A percentile compares a stretch with the other conserved stretches of the same genome.
phyloP scores from a whole-genome alignment of 2,888 invertebrate genomes.

The Acronicta aceris region DNA sequence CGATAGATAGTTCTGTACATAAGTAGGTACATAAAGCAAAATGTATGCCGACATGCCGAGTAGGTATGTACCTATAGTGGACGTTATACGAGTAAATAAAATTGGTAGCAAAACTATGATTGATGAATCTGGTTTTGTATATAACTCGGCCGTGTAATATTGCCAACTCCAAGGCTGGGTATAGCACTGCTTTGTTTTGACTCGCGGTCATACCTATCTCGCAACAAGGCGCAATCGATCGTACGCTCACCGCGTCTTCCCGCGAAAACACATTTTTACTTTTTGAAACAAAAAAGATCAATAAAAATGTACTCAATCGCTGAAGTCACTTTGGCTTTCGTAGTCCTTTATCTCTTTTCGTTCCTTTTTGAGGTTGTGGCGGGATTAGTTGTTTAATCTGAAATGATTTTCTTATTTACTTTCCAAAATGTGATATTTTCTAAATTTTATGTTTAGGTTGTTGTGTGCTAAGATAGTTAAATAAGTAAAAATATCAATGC shows the following conservation, averaged over 20 bases:
- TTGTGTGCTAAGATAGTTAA: conserved; percentile 56
- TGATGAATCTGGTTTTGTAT: conserved; percentile 37
- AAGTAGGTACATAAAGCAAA: no score
- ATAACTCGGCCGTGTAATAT: conserved; percentile 63
- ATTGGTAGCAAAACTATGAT: conserved; percentile 23
- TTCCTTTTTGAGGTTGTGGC: conserved; percentile 85
- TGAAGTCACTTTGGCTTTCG: conserved; percentile 84
- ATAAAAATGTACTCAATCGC: conserved; percentile 85
- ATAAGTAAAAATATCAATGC: conserved; percentile 79
- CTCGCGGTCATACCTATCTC: conserved; percentile 72
- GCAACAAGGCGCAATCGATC: conserved; percentile 71
- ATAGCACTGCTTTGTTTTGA: conserved; percentile 68
- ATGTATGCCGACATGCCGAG: no score
- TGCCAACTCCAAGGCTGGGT: conserved; percentile 77
- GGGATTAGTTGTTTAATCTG: conserved; percentile 77
- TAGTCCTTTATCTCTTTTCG: conserved; percentile 84
- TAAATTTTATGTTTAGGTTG: conserved; percentile 51
- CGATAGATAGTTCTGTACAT: no score
- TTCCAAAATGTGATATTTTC: conserved; percentile 82
- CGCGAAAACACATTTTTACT: conserved; percentile 57
- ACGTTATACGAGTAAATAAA: conserved; percentile 44
- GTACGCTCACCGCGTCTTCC: conserved; percentile 68
- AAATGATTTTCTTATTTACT: conserved; percentile 54
- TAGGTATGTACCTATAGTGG: neutral
- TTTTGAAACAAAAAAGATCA: conserved; percentile 61